These are phyloP conservation scores for Zygogramma bicolorata DNA, from an alignment of 2,888 invertebrate genomes.

Conservation along the genomic window DNA sequence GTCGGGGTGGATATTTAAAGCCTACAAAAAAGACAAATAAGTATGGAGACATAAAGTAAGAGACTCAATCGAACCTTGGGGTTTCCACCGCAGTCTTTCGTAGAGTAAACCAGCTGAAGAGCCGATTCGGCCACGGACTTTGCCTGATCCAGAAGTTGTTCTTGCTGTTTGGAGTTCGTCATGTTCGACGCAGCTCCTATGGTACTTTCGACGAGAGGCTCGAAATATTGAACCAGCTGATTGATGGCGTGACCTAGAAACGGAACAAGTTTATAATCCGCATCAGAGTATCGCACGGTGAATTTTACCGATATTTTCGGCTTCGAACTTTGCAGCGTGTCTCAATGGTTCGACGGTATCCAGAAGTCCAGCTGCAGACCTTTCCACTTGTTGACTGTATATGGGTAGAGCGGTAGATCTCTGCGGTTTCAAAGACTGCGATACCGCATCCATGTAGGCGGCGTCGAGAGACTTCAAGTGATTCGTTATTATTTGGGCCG, in stretches of 20 bases:
- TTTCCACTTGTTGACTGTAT: conserved; percentile 65
- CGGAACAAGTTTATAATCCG: no score
- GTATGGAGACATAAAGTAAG: no score
- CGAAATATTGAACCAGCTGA: conserved; percentile 83
- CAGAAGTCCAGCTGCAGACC: conserved; percentile 82
- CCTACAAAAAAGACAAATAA: no score
- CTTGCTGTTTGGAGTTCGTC: conserved; percentile 89
- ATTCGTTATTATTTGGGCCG: conserved; percentile 81
- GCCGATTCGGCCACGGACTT: conserved; percentile 96
- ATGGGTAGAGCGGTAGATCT: conserved; percentile 68
- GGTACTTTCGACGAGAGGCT: conserved; percentile 85
- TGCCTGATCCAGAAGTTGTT: conserved; percentile 88
- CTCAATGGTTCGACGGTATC: conserved; percentile 90
- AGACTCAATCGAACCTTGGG: conserved; percentile 73
- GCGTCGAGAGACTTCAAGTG: conserved; percentile 88
- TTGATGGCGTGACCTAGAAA: conserved; percentile 80
- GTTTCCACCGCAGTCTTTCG: conserved; percentile 94
- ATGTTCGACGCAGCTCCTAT: conserved; percentile 92
- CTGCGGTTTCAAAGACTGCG: conserved; percentile 61
- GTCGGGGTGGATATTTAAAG: conserved; percentile 82
- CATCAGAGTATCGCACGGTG: no score
- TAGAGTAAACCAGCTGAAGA: conserved; percentile 84
- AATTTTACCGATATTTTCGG: conserved; percentile 84
- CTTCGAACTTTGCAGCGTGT: conserved; percentile 88
- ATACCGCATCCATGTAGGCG: conserved; percentile 86